A percentile compares a stretch with the other conserved stretches of the same genome.
Conservation (phyloP, 2,797 vertebrate species). For the Mycteria americana region DNA sequence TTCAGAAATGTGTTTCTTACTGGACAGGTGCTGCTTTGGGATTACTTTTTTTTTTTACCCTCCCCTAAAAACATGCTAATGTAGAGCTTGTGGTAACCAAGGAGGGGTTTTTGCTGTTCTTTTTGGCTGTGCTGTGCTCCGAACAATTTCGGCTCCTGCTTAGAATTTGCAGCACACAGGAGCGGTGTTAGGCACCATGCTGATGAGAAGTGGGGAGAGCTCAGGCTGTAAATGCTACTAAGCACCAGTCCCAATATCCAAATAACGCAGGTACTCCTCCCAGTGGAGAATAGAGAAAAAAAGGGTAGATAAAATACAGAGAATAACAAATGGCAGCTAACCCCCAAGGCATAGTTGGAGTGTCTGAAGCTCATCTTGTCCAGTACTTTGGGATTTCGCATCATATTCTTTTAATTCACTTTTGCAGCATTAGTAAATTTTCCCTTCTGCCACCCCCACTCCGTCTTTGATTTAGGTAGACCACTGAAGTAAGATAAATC, state of each 20-base stretch:
- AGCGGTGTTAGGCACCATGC: not conserved
- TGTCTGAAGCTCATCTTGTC: not conserved
- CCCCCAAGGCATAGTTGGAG: not conserved
- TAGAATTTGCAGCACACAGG: constrained; percentile 11
- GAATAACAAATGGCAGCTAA: not conserved
- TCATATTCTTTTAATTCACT: not conserved
- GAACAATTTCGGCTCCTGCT: not conserved
- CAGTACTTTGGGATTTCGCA: not conserved
- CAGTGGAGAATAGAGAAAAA: not conserved
- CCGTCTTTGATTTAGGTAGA: not conserved
- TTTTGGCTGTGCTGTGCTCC: not conserved
- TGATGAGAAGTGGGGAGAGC: not conserved
- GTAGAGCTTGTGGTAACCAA: not conserved
- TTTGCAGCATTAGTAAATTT: not conserved
- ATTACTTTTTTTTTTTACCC: not conserved
- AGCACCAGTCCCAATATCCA: not conserved
- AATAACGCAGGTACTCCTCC: not conserved
- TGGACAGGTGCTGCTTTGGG: not conserved
- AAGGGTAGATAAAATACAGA: not conserved
- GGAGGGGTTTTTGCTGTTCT: not conserved
- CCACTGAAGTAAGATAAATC: not conserved
- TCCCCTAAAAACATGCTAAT: not conserved
- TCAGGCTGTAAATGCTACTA: not conserved
- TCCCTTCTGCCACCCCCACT: not conserved
- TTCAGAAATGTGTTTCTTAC: not conserved